Percentiles rank a stretch among this genome's conserved stretches.
phyloP scores from a whole-genome alignment of 2,888 invertebrate genomes.

The Cynaeus angustus region DNA sequence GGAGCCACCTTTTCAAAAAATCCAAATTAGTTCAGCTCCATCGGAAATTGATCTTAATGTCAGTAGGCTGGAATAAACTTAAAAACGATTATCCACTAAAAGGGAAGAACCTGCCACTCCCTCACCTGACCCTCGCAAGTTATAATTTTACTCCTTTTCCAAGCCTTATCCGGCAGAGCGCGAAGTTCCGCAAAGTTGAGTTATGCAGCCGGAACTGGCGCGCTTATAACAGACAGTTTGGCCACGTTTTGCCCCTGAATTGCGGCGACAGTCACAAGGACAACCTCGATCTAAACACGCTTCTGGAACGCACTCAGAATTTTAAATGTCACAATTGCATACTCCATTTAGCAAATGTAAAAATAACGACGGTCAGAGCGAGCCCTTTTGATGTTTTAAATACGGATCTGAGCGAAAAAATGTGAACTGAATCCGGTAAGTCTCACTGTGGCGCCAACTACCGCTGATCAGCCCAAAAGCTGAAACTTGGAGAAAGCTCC shows the following conservation, averaged over 20 bases:
- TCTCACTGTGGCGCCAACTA: too few relatives aligned
- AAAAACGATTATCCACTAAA: conserved; percentile 35
- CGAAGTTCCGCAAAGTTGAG: conserved; percentile 34
- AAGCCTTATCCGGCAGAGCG: conserved; percentile 36
- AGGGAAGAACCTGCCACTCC: conserved; percentile 21
- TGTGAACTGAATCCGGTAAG: too few relatives aligned
- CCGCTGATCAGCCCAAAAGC: neutral
- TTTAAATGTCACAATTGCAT: conserved; percentile 35
- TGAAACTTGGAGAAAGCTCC: conserved; percentile 4
- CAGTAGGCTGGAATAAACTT: conserved; percentile 27
- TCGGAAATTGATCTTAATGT: conserved; percentile 35
- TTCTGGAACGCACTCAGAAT: conserved; percentile 28
- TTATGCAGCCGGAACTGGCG: conserved; percentile 43
- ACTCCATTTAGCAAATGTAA: conserved; percentile 29
- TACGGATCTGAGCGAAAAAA: neutral
- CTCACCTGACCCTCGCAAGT: conserved; percentile 40
- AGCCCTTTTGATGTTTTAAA: conserved; percentile 20
- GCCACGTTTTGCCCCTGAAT: conserved; percentile 24
- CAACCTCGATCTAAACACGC: conserved; percentile 33
- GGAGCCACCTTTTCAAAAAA: too few relatives aligned
- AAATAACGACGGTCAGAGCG: conserved; percentile 20
- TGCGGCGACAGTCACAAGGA: conserved; percentile 17
- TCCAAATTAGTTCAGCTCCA: too few relatives aligned
- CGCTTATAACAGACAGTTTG: conserved; percentile 36
- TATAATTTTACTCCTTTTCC: conserved; percentile 39